Evolutionary conservation across 2,797 vertebrate species (phyloP), one percentile per base, ranked within the genome.

Genomic region (Diplodus puntazzo): DNA sequence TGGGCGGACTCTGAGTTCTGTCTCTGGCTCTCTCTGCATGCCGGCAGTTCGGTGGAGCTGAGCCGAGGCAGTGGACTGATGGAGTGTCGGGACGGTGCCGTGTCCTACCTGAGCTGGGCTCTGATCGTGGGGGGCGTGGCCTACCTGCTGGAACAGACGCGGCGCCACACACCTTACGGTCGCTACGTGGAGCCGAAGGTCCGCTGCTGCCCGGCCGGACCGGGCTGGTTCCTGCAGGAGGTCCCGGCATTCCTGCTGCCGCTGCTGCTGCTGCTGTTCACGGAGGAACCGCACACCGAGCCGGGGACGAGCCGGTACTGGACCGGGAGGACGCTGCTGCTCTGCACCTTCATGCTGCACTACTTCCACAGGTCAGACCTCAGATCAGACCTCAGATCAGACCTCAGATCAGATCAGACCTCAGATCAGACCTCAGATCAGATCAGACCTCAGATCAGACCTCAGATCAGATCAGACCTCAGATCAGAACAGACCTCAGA

Each of bases 221-320:
- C 73, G 27, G 84, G 9, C 66, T 92, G 91, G 91, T 86, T 90
- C 69, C 45, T 92, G 42, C 91, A 92, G 75, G 91, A 92, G 72
- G 9, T 79, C 0, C 91, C 91, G 2, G 1, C 90, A 5, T 67
- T 89, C 39, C 30, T 88, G 73, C 3, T 88, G 34, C 90, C 90
- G 45, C 75, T 87, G 79, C 62, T 92, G 62, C 73, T 90, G 62
- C 54, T 88, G 69, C 73, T 79, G 65, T 23, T 74, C 5, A 2
- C 25, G 2, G 50, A 12, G 27, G 21, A 34, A 4, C 30, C n/a
- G 17, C 18, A 30, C 6, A 2, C 30, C 3, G 13, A 4, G 16
- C 1, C n/a, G 2, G 20, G 14, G 11, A 2, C 20, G 3, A 10
- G 21, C 21, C 13, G 63, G 6, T 7, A 2, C 20, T 0, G 11